Conservation (phyloP, 2,888 invertebrate species). For the Ophioninae sp. region DNA sequence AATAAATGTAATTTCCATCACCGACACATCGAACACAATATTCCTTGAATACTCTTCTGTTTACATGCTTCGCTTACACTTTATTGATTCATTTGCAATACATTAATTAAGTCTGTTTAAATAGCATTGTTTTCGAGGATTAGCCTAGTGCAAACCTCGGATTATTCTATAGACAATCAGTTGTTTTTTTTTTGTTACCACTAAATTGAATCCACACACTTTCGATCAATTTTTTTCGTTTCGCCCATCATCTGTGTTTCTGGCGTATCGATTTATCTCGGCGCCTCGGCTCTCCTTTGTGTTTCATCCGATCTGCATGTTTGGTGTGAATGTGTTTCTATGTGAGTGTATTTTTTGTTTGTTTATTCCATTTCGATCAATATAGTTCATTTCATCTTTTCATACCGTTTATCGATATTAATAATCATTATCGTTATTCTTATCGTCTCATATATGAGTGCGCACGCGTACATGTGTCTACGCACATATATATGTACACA, state of each 20-base stretch:
- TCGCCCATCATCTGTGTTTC: constrained; percentile 40
- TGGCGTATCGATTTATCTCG: constrained; percentile 38
- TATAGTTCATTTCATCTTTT: constrained; percentile 47
- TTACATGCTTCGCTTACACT: constrained; percentile 80
- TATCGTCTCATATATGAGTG: constrained; percentile 51
- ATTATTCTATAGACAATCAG: constrained; percentile 79
- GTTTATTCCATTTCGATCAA: constrained; percentile 51
- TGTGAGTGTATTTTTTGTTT: constrained; percentile 57
- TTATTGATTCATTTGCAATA: constrained; percentile 80
- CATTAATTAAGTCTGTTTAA: constrained; percentile 81
- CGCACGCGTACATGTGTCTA: constrained; percentile 11
- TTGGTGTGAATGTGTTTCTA: constrained; percentile 22
- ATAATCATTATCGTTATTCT: constrained; percentile 72
- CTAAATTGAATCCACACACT: constrained; percentile 60
- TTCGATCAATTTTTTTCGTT: constrained; percentile 44
- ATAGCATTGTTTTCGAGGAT: constrained; percentile 76
- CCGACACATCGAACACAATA: not conserved
- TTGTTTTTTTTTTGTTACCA: constrained; percentile 43
- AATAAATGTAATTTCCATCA: not conserved
- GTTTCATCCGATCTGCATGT: constrained; percentile 37
- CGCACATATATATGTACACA: constrained; percentile 51
- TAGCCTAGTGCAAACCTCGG: constrained; percentile 77
- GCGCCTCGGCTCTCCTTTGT: constrained; percentile 55
- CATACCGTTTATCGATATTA: constrained; percentile 69
- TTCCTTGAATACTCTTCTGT: constrained; percentile 57